Conservation (phyloP, 2,797 vertebrate genomes). For the Crocodylus rhombifer region DNA sequence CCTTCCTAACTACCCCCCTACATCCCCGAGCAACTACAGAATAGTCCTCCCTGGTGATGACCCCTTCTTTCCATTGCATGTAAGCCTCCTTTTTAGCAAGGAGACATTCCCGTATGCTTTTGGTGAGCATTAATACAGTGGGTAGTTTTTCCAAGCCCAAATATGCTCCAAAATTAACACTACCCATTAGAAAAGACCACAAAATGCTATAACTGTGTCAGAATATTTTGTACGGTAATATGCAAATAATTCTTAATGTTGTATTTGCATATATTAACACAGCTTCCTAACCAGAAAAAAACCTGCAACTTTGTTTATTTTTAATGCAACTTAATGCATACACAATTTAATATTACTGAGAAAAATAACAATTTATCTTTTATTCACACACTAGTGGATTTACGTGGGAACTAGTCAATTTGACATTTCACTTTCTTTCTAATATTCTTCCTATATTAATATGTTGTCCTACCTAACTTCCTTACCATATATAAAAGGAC, state of each 20-base stretch:
- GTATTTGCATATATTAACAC: constrained; percentile 3
- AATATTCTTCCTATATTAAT: background rate
- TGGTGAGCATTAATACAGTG: constrained; percentile 28
- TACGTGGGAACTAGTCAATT: constrained; percentile 29
- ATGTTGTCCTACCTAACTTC: background rate
- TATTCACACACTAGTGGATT: constrained; percentile 24
- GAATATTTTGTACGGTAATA: constrained; percentile 44
- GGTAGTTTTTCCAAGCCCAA: constrained; percentile 56
- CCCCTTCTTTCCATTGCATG: too few relatives aligned
- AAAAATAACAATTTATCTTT: constrained; percentile 20
- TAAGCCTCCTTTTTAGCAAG: too few relatives aligned
- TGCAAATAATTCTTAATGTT: constrained; percentile 23
- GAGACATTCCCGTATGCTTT: too few relatives aligned
- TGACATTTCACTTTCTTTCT: background rate
- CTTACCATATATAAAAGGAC: constrained; percentile 19
- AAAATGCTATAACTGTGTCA: constrained; percentile 44
- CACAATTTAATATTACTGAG: background rate
- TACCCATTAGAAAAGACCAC: constrained; percentile 46
- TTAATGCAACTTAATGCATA: constrained; percentile 16
- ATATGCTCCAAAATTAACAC: constrained; percentile 58
- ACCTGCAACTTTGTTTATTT: constrained; percentile 1
- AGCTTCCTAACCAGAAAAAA: constrained; percentile 38
- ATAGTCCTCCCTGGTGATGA: too few relatives aligned
- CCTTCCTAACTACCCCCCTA: too few relatives aligned
- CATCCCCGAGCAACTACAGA: too few relatives aligned